Conservation (phyloP, 2,113 vertebrate genomes). For the Peromyscus leucopus region DNA sequence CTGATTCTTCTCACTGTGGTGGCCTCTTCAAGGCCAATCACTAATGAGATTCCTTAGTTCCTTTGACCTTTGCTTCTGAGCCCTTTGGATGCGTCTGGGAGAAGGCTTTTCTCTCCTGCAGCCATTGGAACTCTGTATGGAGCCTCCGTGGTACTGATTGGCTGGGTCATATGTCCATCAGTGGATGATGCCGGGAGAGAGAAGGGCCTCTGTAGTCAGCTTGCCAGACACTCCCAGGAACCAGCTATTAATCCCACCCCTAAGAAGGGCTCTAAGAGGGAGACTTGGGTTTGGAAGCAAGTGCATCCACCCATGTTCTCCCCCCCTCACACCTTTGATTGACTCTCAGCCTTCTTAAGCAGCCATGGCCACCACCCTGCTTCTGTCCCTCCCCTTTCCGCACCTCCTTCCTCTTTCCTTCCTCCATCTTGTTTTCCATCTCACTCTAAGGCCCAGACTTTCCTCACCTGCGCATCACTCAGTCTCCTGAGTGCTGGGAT, state of each 20-base stretch:
- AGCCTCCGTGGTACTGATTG: neutral
- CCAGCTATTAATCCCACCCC: neutral
- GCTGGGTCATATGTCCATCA: neutral
- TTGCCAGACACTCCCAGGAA: neutral
- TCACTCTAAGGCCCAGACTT: neutral
- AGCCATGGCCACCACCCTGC: neutral
- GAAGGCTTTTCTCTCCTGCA: neutral
- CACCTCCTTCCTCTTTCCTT: neutral
- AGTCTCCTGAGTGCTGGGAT: neutral
- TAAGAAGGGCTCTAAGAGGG: no score
- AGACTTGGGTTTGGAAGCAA: neutral
- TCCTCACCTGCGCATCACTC: neutral
- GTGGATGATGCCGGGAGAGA: neutral
- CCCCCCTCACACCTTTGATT: no score
- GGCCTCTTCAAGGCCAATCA: neutral
- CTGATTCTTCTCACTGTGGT: neutral
- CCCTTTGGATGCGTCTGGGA: neutral
- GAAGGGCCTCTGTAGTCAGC: neutral
- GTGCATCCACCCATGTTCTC: neutral
- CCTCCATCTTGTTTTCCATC: no score
- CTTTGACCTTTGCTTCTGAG: constrained; percentile 11
- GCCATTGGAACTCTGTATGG: neutral
- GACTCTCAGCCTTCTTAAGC: neutral
- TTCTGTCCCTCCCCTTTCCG: neutral
- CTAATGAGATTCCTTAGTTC: neutral